These are phyloP conservation scores for Conger conger DNA, from an alignment of 2,113 vertebrate species.

Conservation along the genomic window DNA sequence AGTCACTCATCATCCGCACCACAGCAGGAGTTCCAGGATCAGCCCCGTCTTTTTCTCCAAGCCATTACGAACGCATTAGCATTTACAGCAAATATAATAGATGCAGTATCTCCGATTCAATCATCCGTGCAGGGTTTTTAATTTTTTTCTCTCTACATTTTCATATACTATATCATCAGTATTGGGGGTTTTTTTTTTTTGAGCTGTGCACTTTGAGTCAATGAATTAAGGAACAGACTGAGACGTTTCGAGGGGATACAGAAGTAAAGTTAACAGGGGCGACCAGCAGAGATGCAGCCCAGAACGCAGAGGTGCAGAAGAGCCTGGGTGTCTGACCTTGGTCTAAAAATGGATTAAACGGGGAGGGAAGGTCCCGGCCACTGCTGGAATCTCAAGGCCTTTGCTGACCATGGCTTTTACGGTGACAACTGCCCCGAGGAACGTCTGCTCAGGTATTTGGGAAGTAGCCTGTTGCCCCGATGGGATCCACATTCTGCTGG, in stretches of 20 bases:
- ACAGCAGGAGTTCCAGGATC: neutral
- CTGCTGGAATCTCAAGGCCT: slow-evolving; percentile 67
- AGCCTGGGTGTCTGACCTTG: slow-evolving; percentile 49
- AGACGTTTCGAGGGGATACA: neutral
- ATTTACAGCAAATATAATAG: neutral
- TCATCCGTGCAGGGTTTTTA: slow-evolving; percentile 4
- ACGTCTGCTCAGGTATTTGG: slow-evolving; percentile 63
- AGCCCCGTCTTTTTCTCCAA: neutral
- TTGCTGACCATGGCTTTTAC: slow-evolving; percentile 59
- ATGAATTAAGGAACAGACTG: neutral
- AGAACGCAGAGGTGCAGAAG: slow-evolving; percentile 14
- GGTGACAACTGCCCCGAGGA: slow-evolving; percentile 50
- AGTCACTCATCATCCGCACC: neutral
- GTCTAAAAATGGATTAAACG: slow-evolving; percentile 70
- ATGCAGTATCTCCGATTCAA: neutral
- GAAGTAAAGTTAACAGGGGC: neutral
- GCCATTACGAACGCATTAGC: neutral
- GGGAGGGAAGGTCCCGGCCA: slow-evolving; percentile 61
- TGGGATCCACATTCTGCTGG: slow-evolving; percentile 52
- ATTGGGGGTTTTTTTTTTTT: neutral
- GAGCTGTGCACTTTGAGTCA: neutral
- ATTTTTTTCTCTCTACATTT: too few species aligned
- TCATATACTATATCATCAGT: too few species aligned
- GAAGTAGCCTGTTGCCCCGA: slow-evolving; percentile 53
- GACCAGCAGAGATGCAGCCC: slow-evolving; percentile 27